Evolutionary conservation across 2,797 vertebrate genomes (phyloP).

Genomic region (Scomberomorus guttatus): DNA sequence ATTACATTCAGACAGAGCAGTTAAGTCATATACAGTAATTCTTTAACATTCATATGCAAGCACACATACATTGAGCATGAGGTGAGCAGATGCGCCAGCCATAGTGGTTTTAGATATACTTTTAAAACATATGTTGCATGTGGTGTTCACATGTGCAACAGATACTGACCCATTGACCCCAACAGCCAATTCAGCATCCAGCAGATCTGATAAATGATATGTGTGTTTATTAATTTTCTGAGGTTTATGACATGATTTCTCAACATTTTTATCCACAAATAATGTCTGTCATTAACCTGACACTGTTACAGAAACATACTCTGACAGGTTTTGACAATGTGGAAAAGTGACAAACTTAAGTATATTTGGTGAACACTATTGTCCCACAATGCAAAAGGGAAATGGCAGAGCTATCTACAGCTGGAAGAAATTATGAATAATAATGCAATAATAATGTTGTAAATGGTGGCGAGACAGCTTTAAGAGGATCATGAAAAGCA

Average conservation of each 20-base stretch:
- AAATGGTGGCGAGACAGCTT: neutral
- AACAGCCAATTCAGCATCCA: neutral
- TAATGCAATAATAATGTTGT: neutral
- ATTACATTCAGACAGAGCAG: conserved; percentile 37
- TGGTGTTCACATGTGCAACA: conserved; percentile 7
- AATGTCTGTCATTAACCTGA: neutral
- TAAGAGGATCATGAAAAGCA: neutral
- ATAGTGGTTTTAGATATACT: neutral
- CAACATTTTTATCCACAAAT: neutral
- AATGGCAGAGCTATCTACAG: neutral
- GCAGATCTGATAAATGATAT: neutral
- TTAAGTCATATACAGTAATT: neutral
- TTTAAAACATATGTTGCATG: conserved; percentile 23
- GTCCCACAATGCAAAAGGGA: neutral
- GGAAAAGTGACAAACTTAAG: neutral
- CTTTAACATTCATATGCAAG: neutral
- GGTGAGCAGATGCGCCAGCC: conserved; percentile 17
- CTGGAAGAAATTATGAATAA: neutral
- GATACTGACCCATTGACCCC: conserved; percentile 6
- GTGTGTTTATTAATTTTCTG: neutral
- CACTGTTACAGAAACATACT: neutral
- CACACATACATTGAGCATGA: neutral
- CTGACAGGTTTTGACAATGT: neutral
- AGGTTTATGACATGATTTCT: neutral
- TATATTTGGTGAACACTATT: neutral